Evolutionary conservation across 1,140 invertebrate genomes (phyloP), one percentile per base, ranked within the genome.

Genomic region (Drosophila pandora): DNA sequence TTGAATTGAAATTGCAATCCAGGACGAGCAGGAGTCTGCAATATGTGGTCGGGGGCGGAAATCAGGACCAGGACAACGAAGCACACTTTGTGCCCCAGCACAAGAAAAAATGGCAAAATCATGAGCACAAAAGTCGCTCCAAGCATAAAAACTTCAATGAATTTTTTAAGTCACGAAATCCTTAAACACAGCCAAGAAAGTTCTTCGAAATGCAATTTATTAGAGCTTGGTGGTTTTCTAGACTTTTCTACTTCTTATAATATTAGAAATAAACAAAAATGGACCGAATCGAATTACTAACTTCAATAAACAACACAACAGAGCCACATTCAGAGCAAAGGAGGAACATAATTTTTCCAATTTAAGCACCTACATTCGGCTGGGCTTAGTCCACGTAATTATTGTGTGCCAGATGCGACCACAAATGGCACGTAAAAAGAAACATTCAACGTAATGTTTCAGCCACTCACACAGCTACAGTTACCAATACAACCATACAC

Each of bases 381-480:
- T 37, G 32, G 43, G 58, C 37, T 39, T 12, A 17, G 58, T 41
- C 58, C 25, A 57, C 49, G 53, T 58, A 75, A 65, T 75, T 75
- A 65, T 57, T 84, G 61, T 62, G 64, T 73, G 80, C 79, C 79
- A 84, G 81, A 87, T 81, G 73, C 41, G 52, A 69, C 58, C 72
- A 25, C 73, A 81, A 87, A 87, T 85, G 82, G 77, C 62, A 85
- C 73, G 63, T 84, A 65, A 84, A 80, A 70, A 56, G 68, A 34
- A 67, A 48, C 49, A 67, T 69, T 61, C 76, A 65, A 45, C 37
- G 48, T 61, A 79, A 79, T 83, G 81, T 76, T 6, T 43, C 34
- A 64, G 37, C 49, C 56, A 58, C 39, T 49, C 47, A 68, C 54
- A 75, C 49, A 59, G 28, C 22, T 30, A 65, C 13, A 71, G 21